Conservation (phyloP, 2,113 vertebrate species). For the Xiphias gladius region DNA sequence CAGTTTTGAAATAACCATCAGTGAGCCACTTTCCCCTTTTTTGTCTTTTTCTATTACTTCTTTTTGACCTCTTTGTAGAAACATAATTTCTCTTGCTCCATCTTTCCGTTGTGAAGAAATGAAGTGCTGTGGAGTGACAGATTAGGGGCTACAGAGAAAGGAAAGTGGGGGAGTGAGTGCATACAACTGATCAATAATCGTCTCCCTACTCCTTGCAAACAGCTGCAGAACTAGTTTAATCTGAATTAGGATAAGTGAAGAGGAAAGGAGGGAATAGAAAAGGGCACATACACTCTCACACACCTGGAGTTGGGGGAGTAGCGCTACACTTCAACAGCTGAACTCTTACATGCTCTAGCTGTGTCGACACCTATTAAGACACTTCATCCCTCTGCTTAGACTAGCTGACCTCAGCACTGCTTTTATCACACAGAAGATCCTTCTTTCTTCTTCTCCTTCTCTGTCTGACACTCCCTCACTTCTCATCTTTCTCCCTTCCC, state of each 20-base stretch:
- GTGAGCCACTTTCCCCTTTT: background rate
- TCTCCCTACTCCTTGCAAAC: constrained; percentile 37
- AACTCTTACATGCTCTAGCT: constrained; percentile 57
- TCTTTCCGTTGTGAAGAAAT: constrained; percentile 25
- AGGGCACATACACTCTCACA: constrained; percentile 10
- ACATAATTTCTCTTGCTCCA: background rate
- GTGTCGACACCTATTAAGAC: constrained; percentile 61
- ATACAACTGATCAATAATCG: constrained; percentile 51
- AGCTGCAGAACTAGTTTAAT: constrained; percentile 34
- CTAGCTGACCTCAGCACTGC: constrained; percentile 55
- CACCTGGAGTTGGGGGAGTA: constrained; percentile 72
- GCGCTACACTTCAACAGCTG: constrained; percentile 50
- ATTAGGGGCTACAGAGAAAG: constrained; percentile 26
- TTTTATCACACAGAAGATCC: constrained; percentile 52
- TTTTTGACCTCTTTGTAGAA: background rate
- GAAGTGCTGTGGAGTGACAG: constrained; percentile 24
- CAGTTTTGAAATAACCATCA: constrained; percentile 16
- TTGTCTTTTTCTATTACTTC: background rate
- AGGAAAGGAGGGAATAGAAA: constrained; percentile 5
- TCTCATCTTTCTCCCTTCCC: constrained; percentile 30
- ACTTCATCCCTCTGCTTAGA: constrained; percentile 63
- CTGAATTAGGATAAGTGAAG: constrained; percentile 30
- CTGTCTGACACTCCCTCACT: constrained; percentile 27
- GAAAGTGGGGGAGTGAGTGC: constrained; percentile 11
- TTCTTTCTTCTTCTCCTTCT: constrained; percentile 34